These are phyloP conservation scores for Drosophila parvula DNA, from an alignment of 1,140 invertebrate genomes.

Conservation along the genomic window DNA sequence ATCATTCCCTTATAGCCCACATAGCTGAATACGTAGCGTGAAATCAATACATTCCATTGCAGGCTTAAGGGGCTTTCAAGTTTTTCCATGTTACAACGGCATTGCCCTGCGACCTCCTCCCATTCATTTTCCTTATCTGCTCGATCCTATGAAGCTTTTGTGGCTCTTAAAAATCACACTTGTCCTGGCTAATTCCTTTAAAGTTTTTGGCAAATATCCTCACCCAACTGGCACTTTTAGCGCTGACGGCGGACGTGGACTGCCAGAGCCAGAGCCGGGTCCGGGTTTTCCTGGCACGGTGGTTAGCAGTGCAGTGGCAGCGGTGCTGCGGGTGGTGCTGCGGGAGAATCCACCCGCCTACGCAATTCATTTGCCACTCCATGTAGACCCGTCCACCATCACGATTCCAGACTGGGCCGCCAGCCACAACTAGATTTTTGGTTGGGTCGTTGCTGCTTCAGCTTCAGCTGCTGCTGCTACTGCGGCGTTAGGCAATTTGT, in stretches of 20 bases:
- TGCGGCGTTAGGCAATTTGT: conserved; percentile 72
- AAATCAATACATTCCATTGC: conserved; percentile 11
- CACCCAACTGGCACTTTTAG: conserved; percentile 55
- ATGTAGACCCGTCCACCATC: conserved; percentile 4
- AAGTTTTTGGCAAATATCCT: conserved; percentile 67
- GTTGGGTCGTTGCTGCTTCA: conserved; percentile 48
- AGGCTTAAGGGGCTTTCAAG: conserved; percentile 14
- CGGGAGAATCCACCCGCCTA: conserved; percentile 18
- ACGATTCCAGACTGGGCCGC: conserved; percentile 30
- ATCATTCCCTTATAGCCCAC: too few relatives aligned
- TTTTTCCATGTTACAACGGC: neutral
- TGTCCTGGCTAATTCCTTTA: conserved; percentile 59
- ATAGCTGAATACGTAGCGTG: neutral
- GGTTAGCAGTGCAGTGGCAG: conserved; percentile 18
- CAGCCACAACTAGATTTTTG: conserved; percentile 78
- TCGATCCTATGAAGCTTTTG: conserved; percentile 18
- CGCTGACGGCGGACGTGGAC: conserved; percentile 27
- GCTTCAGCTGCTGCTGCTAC: conserved; percentile 24
- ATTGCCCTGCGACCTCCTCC: conserved; percentile 4
- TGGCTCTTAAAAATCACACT: conserved; percentile 40
- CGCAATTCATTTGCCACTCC: conserved; percentile 65
- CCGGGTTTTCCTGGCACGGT: conserved; percentile 15
- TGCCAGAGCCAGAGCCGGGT: conserved; percentile 17
- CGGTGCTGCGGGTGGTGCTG: neutral
- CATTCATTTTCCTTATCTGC: conserved; percentile 41